Evolutionary conservation across 2,888 invertebrate species (phyloP).

Genomic region (Cosmopolites sordidus): DNA sequence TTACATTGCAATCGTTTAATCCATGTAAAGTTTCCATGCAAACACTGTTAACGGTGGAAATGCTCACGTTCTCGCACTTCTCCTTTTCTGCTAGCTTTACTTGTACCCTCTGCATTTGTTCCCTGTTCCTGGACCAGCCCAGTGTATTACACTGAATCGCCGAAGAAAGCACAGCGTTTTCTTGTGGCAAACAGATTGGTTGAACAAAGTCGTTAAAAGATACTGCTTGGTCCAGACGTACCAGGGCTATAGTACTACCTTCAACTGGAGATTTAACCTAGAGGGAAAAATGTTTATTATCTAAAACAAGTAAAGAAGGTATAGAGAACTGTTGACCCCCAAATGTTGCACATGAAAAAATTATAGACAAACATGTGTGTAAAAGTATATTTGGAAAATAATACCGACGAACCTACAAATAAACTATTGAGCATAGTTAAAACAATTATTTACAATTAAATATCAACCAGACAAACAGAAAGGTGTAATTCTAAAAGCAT

Average conservation of each 20-base stretch:
- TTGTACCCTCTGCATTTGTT: conserved; percentile 77
- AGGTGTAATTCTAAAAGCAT: no score
- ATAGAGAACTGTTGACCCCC: no score
- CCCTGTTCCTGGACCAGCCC: conserved; percentile 81
- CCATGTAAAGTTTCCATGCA: conserved; percentile 78
- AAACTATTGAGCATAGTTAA: no score
- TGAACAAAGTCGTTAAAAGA: conserved; percentile 77
- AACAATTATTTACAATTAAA: no score
- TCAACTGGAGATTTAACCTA: conserved; percentile 74
- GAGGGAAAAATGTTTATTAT: not conserved
- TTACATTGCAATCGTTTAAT: conserved; percentile 79
- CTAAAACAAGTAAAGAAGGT: no score
- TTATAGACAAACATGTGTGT: no score
- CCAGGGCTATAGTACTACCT: conserved; percentile 77
- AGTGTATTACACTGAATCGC: conserved; percentile 70
- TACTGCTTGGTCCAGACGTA: conserved; percentile 73
- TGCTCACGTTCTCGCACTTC: conserved; percentile 80
- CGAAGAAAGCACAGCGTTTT: conserved; percentile 45
- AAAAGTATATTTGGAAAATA: no score
- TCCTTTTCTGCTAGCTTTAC: conserved; percentile 73
- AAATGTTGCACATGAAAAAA: no score
- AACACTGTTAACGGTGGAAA: conserved; percentile 75
- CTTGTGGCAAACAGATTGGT: conserved; percentile 73
- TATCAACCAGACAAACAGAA: no score
- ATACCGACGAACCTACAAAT: no score